Base-by-base conservation (phyloP, 2,888 invertebrate genomes). In the Rhimphoctona megacephalus region DNA sequence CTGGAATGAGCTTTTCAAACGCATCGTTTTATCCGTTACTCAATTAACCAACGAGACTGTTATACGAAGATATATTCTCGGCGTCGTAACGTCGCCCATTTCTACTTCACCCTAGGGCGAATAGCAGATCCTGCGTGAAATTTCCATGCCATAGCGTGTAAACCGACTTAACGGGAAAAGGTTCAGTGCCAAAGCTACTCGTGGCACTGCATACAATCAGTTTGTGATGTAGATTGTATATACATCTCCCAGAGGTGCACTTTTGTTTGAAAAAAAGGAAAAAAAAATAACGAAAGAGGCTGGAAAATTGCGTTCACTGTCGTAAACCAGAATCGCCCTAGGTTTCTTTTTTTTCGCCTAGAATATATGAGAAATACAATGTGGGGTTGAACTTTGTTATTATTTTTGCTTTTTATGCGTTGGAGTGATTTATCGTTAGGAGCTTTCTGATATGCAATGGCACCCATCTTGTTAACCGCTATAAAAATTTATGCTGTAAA, bases 11-110 rank as follows among this genome's bases (percentile, higher is more conserved):
- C 43, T 43, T 43, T 43, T 64, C 39, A 54, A 81, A 77, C 57
- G 66, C 85, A 77, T 64, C 46, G 72, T 85, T 85, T 66, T 66
- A 69, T 49, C 64, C 77, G 72, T 81, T 66, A 72, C 72, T 85
- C 72, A 81, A 85, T 85, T 81, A 72, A 81, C 70, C 85, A 81
- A 72, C 77, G 72, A 33, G 54, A 61, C 46, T 54, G 52, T 30
- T 57, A 73, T 36, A 33, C 22, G 17, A 57, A 36, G 36, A 30
- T 72, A 43, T 39, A 81, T 77, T 49, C 54, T 22, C 69, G 11
- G 30, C 25, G 36, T 36, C 67, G 39, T 9, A 79, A 25, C 66
- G 22, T 43, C 74, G 33, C n/a, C n/a, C 46, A 52, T 74, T 80
- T 79, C 74, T 39, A 54, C 49, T 43, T 39, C 46, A 69, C 8